A percentile compares a stretch with the other conserved stretches of the same genome.
Conservation (phyloP, 2,113 vertebrate genomes). For the Candoia aspera region DNA sequence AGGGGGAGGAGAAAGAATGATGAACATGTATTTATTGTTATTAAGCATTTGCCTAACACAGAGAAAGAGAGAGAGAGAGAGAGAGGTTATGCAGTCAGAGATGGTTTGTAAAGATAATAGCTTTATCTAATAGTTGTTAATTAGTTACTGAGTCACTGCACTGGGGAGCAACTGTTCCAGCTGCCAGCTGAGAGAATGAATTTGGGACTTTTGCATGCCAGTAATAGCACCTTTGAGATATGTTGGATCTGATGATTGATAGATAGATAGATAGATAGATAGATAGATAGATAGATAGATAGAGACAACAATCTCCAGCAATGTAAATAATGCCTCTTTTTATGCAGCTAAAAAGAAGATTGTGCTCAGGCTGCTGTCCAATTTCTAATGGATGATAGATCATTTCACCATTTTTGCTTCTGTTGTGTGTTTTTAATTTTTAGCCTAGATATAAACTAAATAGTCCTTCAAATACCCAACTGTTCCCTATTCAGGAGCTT, state of each 20-base stretch:
- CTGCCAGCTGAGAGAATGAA: slow-evolving; percentile 41
- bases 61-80: not conserved
- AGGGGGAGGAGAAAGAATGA: not conserved
- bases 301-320: not conserved
- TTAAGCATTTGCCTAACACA: not conserved
- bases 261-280: not conserved
- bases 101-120: slow-evolving; percentile 52
- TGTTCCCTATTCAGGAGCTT: not conserved
- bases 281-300: not conserved
- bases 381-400: not conserved
- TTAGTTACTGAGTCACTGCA: slow-evolving; percentile 54
- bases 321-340: fast-evolving
- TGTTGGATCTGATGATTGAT: not conserved
- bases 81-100: not conserved
- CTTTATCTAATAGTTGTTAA: slow-evolving; percentile 61
- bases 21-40: not conserved
- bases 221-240: slow-evolving; percentile 33
- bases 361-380: not conserved
- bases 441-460: not conserved
- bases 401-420: not conserved
- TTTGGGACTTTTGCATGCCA: not conserved
- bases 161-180: slow-evolving; percentile 35
- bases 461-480: not conserved
- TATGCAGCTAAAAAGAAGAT: not conserved
- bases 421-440: not conserved